These are phyloP conservation scores for Anguilla rostrata DNA, from an alignment of 2,113 vertebrate species.

Conservation along the genomic window DNA sequence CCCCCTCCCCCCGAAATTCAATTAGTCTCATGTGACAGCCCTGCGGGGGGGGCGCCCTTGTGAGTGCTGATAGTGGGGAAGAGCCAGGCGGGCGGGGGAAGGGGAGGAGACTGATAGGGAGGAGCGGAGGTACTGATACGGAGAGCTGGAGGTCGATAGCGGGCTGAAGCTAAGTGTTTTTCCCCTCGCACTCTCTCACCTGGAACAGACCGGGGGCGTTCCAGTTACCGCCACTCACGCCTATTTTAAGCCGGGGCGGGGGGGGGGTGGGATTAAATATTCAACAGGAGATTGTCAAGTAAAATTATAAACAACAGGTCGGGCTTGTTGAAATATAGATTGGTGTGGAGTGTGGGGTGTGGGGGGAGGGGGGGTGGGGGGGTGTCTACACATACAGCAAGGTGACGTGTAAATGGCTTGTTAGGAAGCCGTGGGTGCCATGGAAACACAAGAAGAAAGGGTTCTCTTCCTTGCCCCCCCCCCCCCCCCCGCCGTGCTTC, in stretches of 20 bases:
- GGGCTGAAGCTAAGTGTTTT: background rate
- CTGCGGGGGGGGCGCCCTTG: slow-evolving; percentile 24
- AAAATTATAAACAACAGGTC: slow-evolving; percentile 51
- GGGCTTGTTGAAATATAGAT: slow-evolving; percentile 47
- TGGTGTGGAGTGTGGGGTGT: slow-evolving; percentile 7
- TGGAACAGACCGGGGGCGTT: background rate
- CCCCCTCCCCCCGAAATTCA: slow-evolving; percentile 31
- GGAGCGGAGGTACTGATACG: background rate
- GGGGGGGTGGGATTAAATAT: slow-evolving; percentile 41
- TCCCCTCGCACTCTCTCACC: background rate
- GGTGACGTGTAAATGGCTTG: slow-evolving; percentile 28
- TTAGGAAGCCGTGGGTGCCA: background rate
- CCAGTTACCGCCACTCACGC: background rate
- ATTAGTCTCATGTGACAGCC: slow-evolving; percentile 32
- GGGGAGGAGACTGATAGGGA: too few relatives aligned
- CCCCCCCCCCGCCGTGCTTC: too few relatives aligned
- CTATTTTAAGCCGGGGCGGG: slow-evolving; percentile 36
- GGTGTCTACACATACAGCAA: background rate
- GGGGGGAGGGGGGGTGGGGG: background rate
- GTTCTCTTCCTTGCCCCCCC: background rate
- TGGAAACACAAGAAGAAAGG: background rate
- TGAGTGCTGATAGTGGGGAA: background rate
- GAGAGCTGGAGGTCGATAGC: background rate
- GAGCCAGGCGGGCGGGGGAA: too few relatives aligned
- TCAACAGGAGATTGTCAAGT: slow-evolving; percentile 54